These are phyloP conservation scores for Ormyrus thymus DNA, from an alignment of 2,888 invertebrate species.

Conservation along the genomic window DNA sequence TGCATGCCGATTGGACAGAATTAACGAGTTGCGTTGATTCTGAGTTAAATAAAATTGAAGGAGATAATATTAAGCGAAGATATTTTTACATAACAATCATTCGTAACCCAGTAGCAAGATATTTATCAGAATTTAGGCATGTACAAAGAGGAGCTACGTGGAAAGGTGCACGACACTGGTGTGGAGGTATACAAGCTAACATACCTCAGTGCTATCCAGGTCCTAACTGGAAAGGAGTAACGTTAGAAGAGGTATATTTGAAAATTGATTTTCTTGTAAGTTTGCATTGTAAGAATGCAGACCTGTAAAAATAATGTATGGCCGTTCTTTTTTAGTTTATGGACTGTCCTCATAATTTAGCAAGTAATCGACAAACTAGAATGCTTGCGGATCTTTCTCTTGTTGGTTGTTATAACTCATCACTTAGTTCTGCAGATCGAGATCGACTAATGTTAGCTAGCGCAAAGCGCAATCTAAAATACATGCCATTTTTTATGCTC, in stretches of 20 bases:
- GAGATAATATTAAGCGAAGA: conserved; percentile 86
- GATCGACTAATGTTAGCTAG: conserved; percentile 93
- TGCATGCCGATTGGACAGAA: conserved; percentile 99
- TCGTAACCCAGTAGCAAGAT: conserved; percentile 93
- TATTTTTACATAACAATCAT: conserved; percentile 98
- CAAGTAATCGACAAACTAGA: conserved; percentile 96
- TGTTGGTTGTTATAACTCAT: conserved; percentile 95
- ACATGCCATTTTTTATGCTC: conserved; percentile 98
- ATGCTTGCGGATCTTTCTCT: conserved; percentile 97
- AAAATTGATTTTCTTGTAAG: no score
- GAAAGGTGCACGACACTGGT: conserved; percentile 84
- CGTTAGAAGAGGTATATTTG: conserved; percentile 78
- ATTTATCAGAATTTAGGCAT: conserved; percentile 97
- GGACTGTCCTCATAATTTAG: conserved; percentile 93
- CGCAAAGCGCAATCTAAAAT: conserved; percentile 94
- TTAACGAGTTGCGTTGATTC: conserved; percentile 93
- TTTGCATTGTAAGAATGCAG: no score
- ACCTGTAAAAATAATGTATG: no score
- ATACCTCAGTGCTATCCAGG: conserved; percentile 88
- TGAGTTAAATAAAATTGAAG: conserved; percentile 93
- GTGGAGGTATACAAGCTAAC: conserved; percentile 83
- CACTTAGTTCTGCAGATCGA: conserved; percentile 84
- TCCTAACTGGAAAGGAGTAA: conserved; percentile 91
- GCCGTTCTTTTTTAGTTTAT: conserved; percentile 81
- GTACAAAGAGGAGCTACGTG: conserved; percentile 97